phyloP scores from a whole-genome alignment of 2,797 vertebrate species.

The Sylvia borin region DNA sequence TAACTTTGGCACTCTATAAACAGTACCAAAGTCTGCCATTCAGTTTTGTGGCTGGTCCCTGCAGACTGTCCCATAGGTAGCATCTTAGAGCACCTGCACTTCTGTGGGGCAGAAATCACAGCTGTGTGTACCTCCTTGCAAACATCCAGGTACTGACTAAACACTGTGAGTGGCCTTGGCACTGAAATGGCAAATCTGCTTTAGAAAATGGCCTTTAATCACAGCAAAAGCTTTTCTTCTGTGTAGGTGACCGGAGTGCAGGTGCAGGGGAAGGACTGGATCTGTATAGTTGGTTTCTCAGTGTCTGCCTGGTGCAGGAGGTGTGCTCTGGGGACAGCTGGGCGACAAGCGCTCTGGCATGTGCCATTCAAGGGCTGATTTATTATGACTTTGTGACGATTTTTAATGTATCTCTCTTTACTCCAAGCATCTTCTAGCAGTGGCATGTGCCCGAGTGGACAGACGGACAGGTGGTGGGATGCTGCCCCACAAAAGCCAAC shows the following conservation, averaged over 20 bases:
- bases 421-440: not conserved
- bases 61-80: not conserved
- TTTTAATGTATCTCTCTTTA: not conserved
- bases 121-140: not conserved
- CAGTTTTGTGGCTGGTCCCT: not conserved
- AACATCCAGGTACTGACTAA: not conserved
- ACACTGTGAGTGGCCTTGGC: rapidly evolving
- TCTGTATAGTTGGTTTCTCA: not conserved
- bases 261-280: not conserved
- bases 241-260: not conserved
- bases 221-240: not conserved
- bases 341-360: rapidly evolving
- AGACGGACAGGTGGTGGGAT: not conserved
- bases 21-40: not conserved
- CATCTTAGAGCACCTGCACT: not conserved
- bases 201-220: not conserved
- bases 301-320: not conserved
- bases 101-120: not conserved
- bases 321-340: not conserved
- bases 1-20: not conserved
- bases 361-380: not conserved
- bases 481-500: not conserved
- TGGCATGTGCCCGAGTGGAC: rapidly evolving
- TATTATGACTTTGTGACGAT: rapidly evolving
- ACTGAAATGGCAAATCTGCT: not conserved